Conservation (phyloP, 2,888 invertebrate genomes). For the Cynaeus angustus region DNA sequence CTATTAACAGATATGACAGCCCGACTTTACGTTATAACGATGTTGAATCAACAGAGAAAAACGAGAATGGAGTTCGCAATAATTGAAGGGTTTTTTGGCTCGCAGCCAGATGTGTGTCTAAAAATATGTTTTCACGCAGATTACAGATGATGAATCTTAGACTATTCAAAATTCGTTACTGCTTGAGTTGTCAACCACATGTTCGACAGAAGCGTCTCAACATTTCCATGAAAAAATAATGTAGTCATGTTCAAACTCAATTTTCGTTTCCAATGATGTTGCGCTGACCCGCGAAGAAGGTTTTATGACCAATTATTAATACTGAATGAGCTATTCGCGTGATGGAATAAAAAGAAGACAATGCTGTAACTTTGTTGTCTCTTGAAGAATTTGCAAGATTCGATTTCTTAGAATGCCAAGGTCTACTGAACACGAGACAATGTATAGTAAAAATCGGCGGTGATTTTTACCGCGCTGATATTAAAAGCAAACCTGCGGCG, state of each 20-base stretch:
- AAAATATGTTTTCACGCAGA: constrained; percentile 15
- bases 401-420: constrained; percentile 48
- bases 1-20: constrained; percentile 18
- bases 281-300: not conserved
- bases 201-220: not conserved
- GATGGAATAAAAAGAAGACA: not conserved
- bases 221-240: too few relatives aligned
- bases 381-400: constrained; percentile 44
- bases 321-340: not conserved
- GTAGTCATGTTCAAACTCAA: not conserved
- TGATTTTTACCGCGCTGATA: constrained; percentile 28
- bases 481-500: constrained; percentile 15
- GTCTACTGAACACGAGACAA: constrained; percentile 48
- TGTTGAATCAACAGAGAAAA: constrained; percentile 29
- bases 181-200: constrained; percentile 13
- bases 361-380: constrained; percentile 8
- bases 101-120: constrained; percentile 16
- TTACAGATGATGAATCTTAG: constrained; percentile 27
- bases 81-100: constrained; percentile 19
- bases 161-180: constrained; percentile 3
- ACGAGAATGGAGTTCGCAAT: constrained; percentile 23
- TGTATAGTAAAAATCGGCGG: constrained; percentile 42
- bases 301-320: constrained; percentile 12
- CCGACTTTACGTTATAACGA: not conserved
- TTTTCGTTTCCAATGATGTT: not conserved